phyloP scores from a whole-genome alignment of 2,888 invertebrate species.

The Brachynemurus nebulosus region DNA sequence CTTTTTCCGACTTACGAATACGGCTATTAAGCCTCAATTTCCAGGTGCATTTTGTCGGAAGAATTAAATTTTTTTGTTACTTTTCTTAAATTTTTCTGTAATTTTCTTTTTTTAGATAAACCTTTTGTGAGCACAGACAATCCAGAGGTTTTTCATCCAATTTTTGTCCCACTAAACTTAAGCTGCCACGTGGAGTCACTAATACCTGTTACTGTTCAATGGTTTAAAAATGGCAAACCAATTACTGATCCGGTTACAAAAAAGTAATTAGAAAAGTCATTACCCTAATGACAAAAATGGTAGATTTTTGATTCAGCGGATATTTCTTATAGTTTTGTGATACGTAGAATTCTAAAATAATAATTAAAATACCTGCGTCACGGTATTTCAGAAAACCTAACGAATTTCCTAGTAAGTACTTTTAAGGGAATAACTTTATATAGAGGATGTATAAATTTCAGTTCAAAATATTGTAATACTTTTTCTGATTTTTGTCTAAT shows the following conservation, averaged over 20 bases:
- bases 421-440: too few species aligned
- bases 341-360: too few species aligned
- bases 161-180: slow-evolving; percentile 36
- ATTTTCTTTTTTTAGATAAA: slow-evolving; percentile 15
- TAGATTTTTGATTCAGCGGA: slow-evolving; percentile 4
- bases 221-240: slow-evolving; percentile 32
- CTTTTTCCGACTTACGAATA: slow-evolving; percentile 46
- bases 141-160: slow-evolving; percentile 20
- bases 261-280: too few species aligned
- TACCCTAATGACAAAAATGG: neutral
- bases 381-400: too few species aligned
- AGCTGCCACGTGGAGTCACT: slow-evolving; percentile 46
- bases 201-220: slow-evolving; percentile 43
- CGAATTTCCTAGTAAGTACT: too few species aligned
- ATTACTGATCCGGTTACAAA: slow-evolving; percentile 12
- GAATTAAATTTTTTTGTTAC: neutral
- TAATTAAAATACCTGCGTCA: too few species aligned
- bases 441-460: too few species aligned
- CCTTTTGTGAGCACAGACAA: slow-evolving; percentile 11
- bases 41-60: slow-evolving; percentile 32
- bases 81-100: slow-evolving; percentile 5
- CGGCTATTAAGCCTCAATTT: slow-evolving; percentile 46
- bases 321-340: too few species aligned
- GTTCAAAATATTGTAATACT: too few species aligned
- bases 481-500: too few species aligned